Conservation (phyloP, 2,113 vertebrate species). For the Sorex fumeus region DNA sequence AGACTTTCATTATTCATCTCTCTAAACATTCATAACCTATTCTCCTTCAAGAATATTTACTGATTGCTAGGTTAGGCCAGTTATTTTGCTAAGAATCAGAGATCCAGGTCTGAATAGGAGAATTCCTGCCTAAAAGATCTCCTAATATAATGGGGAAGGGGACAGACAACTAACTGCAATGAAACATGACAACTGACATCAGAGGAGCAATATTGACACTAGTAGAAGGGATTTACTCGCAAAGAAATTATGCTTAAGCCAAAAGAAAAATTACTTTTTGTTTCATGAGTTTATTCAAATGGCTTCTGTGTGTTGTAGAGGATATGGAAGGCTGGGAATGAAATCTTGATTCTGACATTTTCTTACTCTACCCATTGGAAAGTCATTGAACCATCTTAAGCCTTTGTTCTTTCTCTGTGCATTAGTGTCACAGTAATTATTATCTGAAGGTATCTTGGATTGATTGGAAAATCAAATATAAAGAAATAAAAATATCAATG, state of each 20-base stretch:
- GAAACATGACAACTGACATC: not conserved
- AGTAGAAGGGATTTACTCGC: not conserved
- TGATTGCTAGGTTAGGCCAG: not conserved
- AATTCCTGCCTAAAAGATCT: not conserved
- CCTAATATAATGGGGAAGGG: rapidly evolving
- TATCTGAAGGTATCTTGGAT: not conserved
- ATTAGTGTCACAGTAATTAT: not conserved
- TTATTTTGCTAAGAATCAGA: not conserved
- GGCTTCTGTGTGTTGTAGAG: not conserved
- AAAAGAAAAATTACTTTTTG: not conserved
- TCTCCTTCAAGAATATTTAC: not conserved
- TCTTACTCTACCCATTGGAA: not conserved
- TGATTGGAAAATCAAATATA: not conserved
- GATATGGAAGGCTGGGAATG: not conserved
- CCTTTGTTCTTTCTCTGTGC: not conserved
- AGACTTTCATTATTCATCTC: not conserved
- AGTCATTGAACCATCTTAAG: not conserved
- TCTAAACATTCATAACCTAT: not conserved
- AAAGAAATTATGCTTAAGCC: not conserved
- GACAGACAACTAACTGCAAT: not conserved
- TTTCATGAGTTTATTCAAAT: slow-evolving; percentile 12
- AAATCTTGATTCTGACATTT: not conserved
- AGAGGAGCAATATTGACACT: not conserved
- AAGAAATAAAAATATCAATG: not conserved
- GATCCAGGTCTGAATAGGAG: not conserved